phyloP scores from a whole-genome alignment of 2,888 invertebrate species.

The Parnassius glacialis region DNA sequence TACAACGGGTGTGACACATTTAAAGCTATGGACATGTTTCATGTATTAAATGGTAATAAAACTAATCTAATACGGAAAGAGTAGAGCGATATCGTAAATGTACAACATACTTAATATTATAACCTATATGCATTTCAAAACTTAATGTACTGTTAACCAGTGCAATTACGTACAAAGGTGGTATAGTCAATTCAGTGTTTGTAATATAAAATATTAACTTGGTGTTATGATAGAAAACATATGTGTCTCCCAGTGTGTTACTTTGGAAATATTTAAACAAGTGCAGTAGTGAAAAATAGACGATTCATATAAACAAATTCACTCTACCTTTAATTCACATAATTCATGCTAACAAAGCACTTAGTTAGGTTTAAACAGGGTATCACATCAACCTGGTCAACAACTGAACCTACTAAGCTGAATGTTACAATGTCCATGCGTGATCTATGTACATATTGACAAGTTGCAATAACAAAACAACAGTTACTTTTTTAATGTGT shows the following conservation, averaged over 20 bases:
- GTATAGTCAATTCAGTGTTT: slow-evolving; percentile 72
- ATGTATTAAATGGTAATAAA: slow-evolving; percentile 68
- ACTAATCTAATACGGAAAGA: slow-evolving; percentile 76
- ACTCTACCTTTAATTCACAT: slow-evolving; percentile 42
- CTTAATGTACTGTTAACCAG: slow-evolving; percentile 69
- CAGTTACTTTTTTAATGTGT: slow-evolving; percentile 52
- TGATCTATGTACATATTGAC: slow-evolving; percentile 71
- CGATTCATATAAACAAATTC: slow-evolving; percentile 57
- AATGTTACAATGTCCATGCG: slow-evolving; percentile 55
- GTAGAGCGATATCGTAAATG: slow-evolving; percentile 72
- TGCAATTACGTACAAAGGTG: slow-evolving; percentile 74
- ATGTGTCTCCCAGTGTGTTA: slow-evolving; percentile 57
- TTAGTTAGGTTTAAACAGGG: slow-evolving; percentile 45
- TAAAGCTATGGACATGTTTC: slow-evolving; percentile 81
- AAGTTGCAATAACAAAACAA: slow-evolving; percentile 74
- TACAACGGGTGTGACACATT: slow-evolving; percentile 77
- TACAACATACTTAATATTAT: slow-evolving; percentile 68
- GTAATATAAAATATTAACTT: slow-evolving; percentile 67
- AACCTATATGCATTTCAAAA: slow-evolving; percentile 70
- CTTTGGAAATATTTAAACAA: slow-evolving; percentile 62
- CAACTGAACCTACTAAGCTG: slow-evolving; percentile 55
- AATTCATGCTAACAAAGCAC: slow-evolving; percentile 34
- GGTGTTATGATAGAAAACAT: slow-evolving; percentile 68
- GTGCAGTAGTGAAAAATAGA: slow-evolving; percentile 71
- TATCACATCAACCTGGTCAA: slow-evolving; percentile 44